Base-by-base conservation (phyloP, 1,140 invertebrate genomes). In the Danaus melanippus region DNA sequence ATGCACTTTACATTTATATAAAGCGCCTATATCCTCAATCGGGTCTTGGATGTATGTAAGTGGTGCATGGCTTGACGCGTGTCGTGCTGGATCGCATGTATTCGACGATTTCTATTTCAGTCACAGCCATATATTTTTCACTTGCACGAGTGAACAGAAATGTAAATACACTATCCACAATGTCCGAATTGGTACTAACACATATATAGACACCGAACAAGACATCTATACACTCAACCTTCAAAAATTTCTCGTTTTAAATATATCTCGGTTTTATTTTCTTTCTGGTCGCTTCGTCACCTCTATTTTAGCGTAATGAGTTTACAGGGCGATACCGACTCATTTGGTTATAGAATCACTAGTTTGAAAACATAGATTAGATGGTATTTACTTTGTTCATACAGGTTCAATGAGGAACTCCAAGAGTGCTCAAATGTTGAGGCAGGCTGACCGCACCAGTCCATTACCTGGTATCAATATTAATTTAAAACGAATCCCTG, bases 361-460 rank as follows among this genome's bases (percentile, higher is more conserved):
- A 41, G 46, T 46, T 12, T 67, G 64, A 68, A 54, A 66, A 67
- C 67, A 67, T 70, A 74, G 74, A 75, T 57, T 58, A 66, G 76
- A 68, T 71, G 65, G 70, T 73, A 65, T 84, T 84, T 85, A 82
- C 75, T 83, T 72, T 86, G 80, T 86, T 81, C 78, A 77, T 71
- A 80, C 84, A 86, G 84, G 84, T 76, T 81, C 74, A 63, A 86
- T 88, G 87, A 87, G 85, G 86, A 87, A 83, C 66, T 88, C 87
- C 60, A 84, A 85, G 83, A 87, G 84, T 84, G 85, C 87, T 71
- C 81, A 87, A 83, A 84, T 88, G 79, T 86, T 88, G 78, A 86
- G 86, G 72, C 87, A 85, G 71, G 76, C 84, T 71, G 87, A 88
- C 76, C 84, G 87, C 84, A 76, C 82, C 84, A 87, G 85, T 86